A percentile compares a stretch with the other conserved stretches of the same genome.
Evolutionary conservation across 2,888 invertebrate species (phyloP).

Genomic region (Habroteleia sp.): DNA sequence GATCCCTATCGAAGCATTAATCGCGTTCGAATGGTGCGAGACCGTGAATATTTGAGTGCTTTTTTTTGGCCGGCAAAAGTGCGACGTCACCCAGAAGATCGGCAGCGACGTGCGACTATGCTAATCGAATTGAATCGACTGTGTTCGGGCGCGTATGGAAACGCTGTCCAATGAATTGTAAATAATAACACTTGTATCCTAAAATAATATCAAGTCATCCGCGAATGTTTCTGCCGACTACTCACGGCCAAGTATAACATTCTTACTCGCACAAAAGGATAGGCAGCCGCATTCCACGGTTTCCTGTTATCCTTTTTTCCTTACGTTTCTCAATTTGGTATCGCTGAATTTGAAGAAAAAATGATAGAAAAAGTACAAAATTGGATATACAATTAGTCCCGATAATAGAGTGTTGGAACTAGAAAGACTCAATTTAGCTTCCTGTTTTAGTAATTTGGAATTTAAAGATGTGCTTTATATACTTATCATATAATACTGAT

Average conservation of each 20-base stretch:
- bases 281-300: constrained; percentile 2
- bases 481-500: too few species aligned
- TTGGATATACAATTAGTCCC: too few species aligned
- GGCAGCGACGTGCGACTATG: constrained; percentile 24
- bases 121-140: constrained; percentile 31
- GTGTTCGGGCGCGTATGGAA: constrained; percentile 9
- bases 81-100: constrained; percentile 36
- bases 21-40: constrained; percentile 45
- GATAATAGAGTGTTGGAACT: too few species aligned
- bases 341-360: too few species aligned
- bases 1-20: constrained; percentile 48
- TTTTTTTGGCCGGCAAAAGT: constrained; percentile 30
- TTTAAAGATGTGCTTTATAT: too few species aligned
- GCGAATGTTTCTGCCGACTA: constrained; percentile 5
- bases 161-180: constrained; percentile 43
- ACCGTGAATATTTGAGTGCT: constrained; percentile 28
- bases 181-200: constrained; percentile 43
- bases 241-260: constrained; percentile 6
- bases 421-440: too few species aligned
- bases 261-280: constrained; percentile 10
- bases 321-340: too few species aligned
- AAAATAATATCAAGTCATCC: constrained; percentile 45
- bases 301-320: background rate
- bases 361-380: too few species aligned
- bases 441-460: too few species aligned